Evolutionary conservation across 2,797 vertebrate species (phyloP), one percentile per base, ranked within the genome.

Genomic region (Anguilla marmorata): DNA sequence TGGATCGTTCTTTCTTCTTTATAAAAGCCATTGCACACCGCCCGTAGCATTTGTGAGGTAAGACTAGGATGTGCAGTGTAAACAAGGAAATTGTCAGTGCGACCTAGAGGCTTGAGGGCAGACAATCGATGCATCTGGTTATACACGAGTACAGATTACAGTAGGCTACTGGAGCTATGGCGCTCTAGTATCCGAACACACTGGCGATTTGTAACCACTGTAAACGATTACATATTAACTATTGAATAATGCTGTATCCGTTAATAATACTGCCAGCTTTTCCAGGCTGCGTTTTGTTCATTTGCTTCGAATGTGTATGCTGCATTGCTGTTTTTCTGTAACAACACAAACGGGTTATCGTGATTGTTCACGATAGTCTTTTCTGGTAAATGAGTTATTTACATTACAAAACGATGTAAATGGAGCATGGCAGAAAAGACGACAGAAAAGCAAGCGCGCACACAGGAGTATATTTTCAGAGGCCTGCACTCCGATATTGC

Each of bases 1-100:
- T 96, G 1, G 90, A 91, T 41, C 94, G 93, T 48, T 94, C 94
- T 80, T 90, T 94, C 45, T 91, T 94, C 91, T 92, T 94, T 85
- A 96, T 87, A 90, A 96, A 96, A 27, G 96, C 95, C 96, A 97
- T 96, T 90, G 82, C 93, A 83, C 50, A 33, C 72, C 80, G 66
- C 66, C 86, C 86, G 86, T 21, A 37, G 82, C 88, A 89, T 89
- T 72, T 86, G 88, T 87, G 76, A 89, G 86, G 52, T 80, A 72
- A 87, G 33, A 24, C 41, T 56, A 87, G 63, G 82, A 63, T 84
- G 66, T 76, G 80, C 89, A 74, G 83, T 63, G 86, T 87, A 87
- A 89, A 89, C 86, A 89, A 89, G 89, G 89, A 89, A 89, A 87
- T 85, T 33, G 86, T 27, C 66, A 45, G 84, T 72, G 86, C 56